Conservation (phyloP, 2,113 vertebrate species). For the Heptranchias perlo region DNA sequence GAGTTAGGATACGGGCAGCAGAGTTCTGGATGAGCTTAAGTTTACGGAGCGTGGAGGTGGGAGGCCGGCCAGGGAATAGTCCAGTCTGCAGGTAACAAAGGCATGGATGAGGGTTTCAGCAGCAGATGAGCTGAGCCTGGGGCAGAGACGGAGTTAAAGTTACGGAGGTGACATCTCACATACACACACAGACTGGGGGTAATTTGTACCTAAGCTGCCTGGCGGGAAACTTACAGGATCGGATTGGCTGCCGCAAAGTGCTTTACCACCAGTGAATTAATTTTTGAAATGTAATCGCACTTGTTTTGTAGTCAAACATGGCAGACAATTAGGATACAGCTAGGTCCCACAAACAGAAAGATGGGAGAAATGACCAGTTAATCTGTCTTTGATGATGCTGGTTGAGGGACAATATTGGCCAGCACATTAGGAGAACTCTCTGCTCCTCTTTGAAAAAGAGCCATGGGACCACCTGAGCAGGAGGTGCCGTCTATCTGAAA, state of each 20-base stretch:
- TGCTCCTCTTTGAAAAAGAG: neutral
- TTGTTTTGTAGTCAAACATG: neutral
- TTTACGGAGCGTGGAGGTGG: too few relatives aligned
- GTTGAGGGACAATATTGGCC: neutral
- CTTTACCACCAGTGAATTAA: neutral
- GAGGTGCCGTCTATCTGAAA: neutral
- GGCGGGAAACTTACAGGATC: neutral
- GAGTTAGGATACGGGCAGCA: too few relatives aligned
- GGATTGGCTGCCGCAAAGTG: neutral
- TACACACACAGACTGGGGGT: neutral
- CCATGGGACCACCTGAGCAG: neutral
- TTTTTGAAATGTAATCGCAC: neutral
- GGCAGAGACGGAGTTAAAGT: too few relatives aligned
- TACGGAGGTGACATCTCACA: too few relatives aligned
- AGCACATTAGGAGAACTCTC: neutral
- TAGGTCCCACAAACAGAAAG: neutral
- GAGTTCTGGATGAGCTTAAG: too few relatives aligned
- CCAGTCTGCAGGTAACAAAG: too few relatives aligned
- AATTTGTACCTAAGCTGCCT: neutral
- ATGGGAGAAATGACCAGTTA: neutral
- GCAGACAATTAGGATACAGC: neutral
- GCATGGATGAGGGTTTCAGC: too few relatives aligned
- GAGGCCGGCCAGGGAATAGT: too few relatives aligned
- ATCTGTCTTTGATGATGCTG: neutral
- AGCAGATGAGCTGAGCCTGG: too few relatives aligned